phyloP scores from a whole-genome alignment of 2,797 vertebrate species.

The Oceanodroma leucorhoa region DNA sequence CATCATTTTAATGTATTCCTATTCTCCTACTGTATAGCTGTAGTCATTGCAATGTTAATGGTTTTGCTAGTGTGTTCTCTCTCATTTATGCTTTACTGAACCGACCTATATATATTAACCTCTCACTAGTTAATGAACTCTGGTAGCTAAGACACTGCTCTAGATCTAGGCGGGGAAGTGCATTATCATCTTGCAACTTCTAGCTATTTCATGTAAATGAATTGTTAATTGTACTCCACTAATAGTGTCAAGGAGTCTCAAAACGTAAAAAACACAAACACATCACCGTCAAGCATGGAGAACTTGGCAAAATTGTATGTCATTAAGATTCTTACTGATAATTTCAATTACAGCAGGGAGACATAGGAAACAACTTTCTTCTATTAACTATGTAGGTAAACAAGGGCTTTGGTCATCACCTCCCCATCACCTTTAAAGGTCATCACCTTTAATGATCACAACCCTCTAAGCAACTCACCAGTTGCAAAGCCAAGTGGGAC shows the following conservation, averaged over 20 bases:
- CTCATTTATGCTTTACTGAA: neutral
- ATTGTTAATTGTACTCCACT: neutral
- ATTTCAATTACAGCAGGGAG: neutral
- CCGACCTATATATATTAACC: rapidly evolving
- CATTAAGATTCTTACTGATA: neutral
- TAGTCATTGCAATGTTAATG: neutral
- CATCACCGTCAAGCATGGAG: neutral
- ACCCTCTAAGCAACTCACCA: neutral
- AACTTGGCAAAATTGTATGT: neutral
- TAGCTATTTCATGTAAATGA: neutral
- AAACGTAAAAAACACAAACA: neutral
- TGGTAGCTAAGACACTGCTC: neutral
- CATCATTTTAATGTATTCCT: neutral
- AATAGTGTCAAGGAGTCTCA: neutral
- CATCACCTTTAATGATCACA: neutral
- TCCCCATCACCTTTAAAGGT: neutral
- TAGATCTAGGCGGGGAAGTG: neutral
- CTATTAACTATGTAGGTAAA: neutral
- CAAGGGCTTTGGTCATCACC: neutral
- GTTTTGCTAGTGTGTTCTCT: neutral
- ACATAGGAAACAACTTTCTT: neutral
- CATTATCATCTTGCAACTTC: neutral
- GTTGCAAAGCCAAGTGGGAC: neutral
- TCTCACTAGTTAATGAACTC: neutral
- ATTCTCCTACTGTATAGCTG: neutral